Evolutionary conservation across 2,113 vertebrate species (phyloP), one percentile per base, ranked within the genome.

Genomic region (Crotalus horridus): DNA sequence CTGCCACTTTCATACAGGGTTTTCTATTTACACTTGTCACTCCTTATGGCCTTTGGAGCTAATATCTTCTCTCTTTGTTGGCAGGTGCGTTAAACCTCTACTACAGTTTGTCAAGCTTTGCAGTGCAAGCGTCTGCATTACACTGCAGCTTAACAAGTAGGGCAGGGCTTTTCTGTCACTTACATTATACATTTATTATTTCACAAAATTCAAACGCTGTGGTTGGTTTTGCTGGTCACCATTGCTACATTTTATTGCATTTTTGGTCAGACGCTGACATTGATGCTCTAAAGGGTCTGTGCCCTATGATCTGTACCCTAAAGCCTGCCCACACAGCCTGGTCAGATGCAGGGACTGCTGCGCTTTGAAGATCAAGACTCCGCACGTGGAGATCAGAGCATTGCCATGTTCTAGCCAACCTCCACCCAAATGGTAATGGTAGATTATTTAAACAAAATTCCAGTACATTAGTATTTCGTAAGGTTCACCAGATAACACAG

Each of bases 361-460:
- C 98, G 97, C 98, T 98, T 97, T 98, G 98, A 98, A 98, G 98
- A 98, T 98, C 98, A 98, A 98, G 98, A 98, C 97, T 97, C 98
- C 97, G 97, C 98, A 98, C 98, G 98, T 98, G 98, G 98, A 98
- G 98, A 98, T 98, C 98, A 98, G 98, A 98, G 98, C 98, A 98
- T 98, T 98, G 98, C 98, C 98, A 98, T 98, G 98, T 98, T 98
- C 98, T 98, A 98, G 98, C 97, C 98, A 98, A 98, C 98, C 97
- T 98, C 98, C 98, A 98, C 98, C 97, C 98, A 97, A 98, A 98
- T 98, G 98, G 98, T 98, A 98, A 98, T 98, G 98, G 98, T 98
- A 98, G 98, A 98, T 98, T 98, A 98, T 98, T 98, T 98, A 98
- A 98, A 98, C 98, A 98, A 98, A 98, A 98, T 98, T 98, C 98